These are phyloP conservation scores for Corythornis madagascariensis DNA, from an alignment of 2,113 vertebrate genomes.

Conservation along the genomic window DNA sequence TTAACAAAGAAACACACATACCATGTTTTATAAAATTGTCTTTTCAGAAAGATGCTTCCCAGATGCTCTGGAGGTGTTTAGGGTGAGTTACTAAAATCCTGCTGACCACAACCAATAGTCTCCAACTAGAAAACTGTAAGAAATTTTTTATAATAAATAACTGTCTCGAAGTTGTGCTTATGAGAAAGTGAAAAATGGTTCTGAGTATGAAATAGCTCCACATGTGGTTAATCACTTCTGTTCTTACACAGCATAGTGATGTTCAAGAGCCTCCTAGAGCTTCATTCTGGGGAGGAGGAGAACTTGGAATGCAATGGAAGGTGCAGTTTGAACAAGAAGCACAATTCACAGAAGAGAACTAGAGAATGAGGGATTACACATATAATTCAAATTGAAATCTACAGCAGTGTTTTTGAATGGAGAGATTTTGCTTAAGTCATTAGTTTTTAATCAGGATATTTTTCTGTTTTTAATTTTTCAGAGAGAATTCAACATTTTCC, in stretches of 20 bases:
- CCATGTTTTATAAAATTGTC: background rate
- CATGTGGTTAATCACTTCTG: background rate
- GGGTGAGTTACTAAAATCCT: background rate
- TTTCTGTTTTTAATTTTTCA: constrained; percentile 13
- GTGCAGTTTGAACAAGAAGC: background rate
- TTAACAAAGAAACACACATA: background rate
- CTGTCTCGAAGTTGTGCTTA: background rate
- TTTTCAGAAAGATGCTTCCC: background rate
- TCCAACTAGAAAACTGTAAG: background rate
- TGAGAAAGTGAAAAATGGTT: background rate
- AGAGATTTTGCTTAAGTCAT: background rate
- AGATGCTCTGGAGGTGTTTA: background rate
- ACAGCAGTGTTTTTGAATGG: background rate
- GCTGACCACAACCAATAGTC: background rate
- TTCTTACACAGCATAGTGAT: background rate
- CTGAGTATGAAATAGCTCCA: background rate
- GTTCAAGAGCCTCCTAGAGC: background rate
- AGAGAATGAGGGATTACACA: background rate
- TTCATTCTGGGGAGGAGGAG: background rate
- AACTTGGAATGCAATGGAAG: background rate
- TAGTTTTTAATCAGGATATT: background rate
- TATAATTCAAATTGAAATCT: background rate
- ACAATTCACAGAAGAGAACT: background rate
- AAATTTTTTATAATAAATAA: background rate
- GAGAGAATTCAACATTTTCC: background rate